phyloP scores from a whole-genome alignment of 2,888 invertebrate species.

The Pardosa pseudoannulata region DNA sequence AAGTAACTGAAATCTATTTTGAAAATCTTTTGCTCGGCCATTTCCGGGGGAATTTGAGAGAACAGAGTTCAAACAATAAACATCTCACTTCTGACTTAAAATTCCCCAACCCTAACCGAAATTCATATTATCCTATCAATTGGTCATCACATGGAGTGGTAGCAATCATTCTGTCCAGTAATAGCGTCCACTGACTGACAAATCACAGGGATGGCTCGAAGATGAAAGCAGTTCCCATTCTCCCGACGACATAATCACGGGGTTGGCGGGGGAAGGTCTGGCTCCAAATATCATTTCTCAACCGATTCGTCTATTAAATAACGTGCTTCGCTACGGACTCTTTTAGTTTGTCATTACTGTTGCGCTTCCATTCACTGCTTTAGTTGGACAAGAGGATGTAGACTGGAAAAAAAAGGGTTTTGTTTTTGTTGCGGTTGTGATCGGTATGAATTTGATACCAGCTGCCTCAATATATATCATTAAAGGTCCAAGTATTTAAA shows the following conservation, averaged over 20 bases:
- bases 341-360: constrained; percentile 47
- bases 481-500: no score
- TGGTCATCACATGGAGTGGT: constrained; percentile 9
- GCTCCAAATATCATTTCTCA: constrained; percentile 57
- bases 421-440: no score
- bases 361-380: background rate
- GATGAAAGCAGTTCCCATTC: constrained; percentile 67
- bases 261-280: constrained; percentile 22
- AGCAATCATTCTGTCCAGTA: constrained; percentile 48
- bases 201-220: constrained; percentile 53
- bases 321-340: constrained; percentile 19
- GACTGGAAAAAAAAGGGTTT: no score
- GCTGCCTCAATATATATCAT: no score
- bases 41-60: no score
- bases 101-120: background rate
- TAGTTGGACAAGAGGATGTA: no score
- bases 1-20: no score
- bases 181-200: constrained; percentile 37
- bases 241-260: constrained; percentile 48
- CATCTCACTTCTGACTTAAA: background rate
- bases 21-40: no score
- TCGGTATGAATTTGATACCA: no score
- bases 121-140: background rate
- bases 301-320: constrained; percentile 59
- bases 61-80: no score